phyloP scores from a whole-genome alignment of 2,113 vertebrate genomes.

The Prolemur simus region DNA sequence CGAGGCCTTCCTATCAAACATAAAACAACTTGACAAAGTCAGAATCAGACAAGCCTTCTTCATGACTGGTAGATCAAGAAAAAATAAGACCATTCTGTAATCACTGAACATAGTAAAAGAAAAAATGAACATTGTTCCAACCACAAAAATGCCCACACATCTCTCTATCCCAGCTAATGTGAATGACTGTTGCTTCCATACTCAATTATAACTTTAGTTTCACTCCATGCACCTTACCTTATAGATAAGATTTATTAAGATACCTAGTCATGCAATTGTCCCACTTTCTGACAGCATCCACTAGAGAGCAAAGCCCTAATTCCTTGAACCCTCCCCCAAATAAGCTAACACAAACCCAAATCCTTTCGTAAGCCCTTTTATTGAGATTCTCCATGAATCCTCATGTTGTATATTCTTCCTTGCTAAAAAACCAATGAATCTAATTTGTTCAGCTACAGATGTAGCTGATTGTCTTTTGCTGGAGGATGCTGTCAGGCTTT shows the following conservation, averaged over 20 bases:
- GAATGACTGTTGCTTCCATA: background rate
- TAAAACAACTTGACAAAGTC: background rate
- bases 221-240: background rate
- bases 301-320: background rate
- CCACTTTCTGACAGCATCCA: background rate
- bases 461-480: background rate
- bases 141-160: background rate
- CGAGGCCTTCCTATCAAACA: background rate
- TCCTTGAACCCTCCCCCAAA: background rate
- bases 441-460: background rate
- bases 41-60: background rate
- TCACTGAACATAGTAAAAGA: background rate
- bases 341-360: background rate
- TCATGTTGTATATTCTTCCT: background rate
- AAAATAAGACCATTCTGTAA: background rate
- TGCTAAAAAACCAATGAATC: background rate
- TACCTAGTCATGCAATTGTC: background rate
- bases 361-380: background rate
- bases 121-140: background rate
- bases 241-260: background rate
- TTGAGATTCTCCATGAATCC: background rate
- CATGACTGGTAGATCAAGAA: background rate
- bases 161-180: background rate
- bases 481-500: background rate
- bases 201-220: background rate